These are phyloP conservation scores for Sorex maritimensis DNA, from an alignment of 2,797 vertebrate genomes.

Conservation along the genomic window DNA sequence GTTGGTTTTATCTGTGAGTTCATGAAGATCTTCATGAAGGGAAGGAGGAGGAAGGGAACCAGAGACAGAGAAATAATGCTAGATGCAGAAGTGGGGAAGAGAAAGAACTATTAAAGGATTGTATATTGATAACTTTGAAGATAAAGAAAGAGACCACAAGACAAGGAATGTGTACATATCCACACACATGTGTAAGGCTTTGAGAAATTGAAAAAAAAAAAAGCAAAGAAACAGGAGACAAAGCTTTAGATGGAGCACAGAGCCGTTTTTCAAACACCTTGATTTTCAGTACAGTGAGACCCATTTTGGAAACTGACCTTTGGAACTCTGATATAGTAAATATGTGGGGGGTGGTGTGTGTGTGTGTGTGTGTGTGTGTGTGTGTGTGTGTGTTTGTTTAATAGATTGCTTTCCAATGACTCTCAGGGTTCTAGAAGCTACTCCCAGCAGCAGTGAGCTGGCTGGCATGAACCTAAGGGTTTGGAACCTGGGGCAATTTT, in stretches of 20 bases:
- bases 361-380: no score
- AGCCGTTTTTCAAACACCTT: neutral
- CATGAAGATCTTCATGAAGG: neutral
- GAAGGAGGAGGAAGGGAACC: neutral
- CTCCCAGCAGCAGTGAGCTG: no score
- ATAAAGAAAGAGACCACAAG: neutral
- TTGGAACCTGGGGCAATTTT: no score
- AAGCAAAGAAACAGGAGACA: neutral
- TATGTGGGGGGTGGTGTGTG: no score
- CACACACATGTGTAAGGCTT: neutral
- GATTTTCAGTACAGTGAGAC: neutral
- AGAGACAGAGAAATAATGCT: slow-evolving; percentile 2
- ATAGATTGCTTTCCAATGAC: no score
- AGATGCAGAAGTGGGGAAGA: neutral
- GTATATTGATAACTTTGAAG: neutral
- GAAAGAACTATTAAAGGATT: neutral
- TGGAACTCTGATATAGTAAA: neutral
- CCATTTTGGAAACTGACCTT: slow-evolving; percentile 2
- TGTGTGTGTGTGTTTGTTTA: no score
- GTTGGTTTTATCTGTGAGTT: neutral
- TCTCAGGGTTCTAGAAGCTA: no score
- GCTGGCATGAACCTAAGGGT: no score
- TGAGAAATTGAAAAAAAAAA: neutral
- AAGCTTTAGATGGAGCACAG: neutral
- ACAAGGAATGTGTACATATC: neutral